Conservation (phyloP, 2,113 vertebrate genomes). For the Globicephala melas region DNA sequence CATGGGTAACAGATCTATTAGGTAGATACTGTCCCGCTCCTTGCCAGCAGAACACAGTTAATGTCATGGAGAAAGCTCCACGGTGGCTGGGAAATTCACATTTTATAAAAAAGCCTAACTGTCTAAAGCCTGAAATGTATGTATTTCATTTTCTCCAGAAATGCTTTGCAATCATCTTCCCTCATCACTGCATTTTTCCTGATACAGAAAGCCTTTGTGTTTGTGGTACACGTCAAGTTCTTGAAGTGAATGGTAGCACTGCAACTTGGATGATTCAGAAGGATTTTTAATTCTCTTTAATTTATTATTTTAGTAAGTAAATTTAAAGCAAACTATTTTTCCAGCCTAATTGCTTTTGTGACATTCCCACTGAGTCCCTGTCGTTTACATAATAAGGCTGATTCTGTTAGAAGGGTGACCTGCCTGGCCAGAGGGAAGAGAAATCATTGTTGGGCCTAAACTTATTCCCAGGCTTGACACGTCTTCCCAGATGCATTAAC, state of each 20-base stretch:
- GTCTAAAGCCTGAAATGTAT: constrained; percentile 59
- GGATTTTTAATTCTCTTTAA: constrained; percentile 51
- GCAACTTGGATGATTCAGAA: constrained; percentile 15
- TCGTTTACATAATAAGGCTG: constrained; percentile 44
- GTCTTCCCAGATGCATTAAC: neutral
- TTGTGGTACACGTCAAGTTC: neutral
- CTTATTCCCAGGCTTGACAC: neutral
- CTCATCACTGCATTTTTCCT: constrained; percentile 47
- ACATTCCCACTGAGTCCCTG: neutral
- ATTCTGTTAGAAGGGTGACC: constrained; percentile 19
- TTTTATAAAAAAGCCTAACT: neutral
- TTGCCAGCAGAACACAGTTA: constrained; percentile 25
- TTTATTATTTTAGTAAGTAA: constrained; percentile 65
- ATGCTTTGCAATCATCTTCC: constrained; percentile 40
- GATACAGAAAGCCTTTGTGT: constrained; percentile 29
- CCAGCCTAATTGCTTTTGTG: constrained; percentile 41
- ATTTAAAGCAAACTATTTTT: constrained; percentile 45
- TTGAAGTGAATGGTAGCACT: constrained; percentile 24
- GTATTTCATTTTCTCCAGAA: constrained; percentile 69
- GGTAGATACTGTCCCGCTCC: neutral
- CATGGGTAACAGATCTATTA: constrained; percentile 7
- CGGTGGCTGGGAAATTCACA: neutral
- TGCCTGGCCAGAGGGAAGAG: neutral
- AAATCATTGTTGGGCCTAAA: constrained; percentile 36
- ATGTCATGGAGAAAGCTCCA: constrained; percentile 49